A percentile compares a stretch with the other conserved stretches of the same genome.
phyloP scores from a whole-genome alignment of 2,888 invertebrate species.

The Tanytarsus gracilentus region DNA sequence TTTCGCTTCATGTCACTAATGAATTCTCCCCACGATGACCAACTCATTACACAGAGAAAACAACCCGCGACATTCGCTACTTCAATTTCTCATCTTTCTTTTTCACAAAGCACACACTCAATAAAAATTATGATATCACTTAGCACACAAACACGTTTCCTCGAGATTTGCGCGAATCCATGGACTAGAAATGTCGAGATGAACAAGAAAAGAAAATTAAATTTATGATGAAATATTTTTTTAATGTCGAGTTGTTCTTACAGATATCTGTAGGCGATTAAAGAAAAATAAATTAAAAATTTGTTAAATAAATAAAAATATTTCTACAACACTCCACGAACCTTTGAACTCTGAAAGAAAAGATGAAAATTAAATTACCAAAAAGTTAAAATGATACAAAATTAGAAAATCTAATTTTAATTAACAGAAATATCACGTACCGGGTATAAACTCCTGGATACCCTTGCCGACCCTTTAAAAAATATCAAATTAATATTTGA shows the following conservation, averaged over 20 bases:
- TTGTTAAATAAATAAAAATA: background rate
- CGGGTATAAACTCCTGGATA: constrained; percentile 47
- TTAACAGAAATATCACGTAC: too few relatives aligned
- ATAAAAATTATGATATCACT: constrained; percentile 5
- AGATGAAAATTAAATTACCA: too few relatives aligned
- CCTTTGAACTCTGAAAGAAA: constrained; percentile 45
- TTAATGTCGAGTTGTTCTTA: background rate
- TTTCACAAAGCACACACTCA: too few relatives aligned
- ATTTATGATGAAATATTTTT: background rate
- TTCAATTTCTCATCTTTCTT: too few relatives aligned
- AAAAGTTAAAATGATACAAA: too few relatives aligned
- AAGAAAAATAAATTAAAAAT: background rate
- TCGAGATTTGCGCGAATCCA: constrained; percentile 69
- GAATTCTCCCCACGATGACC: too few relatives aligned
- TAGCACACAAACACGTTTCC: constrained; percentile 61
- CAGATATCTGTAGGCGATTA: constrained; percentile 20
- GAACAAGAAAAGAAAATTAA: background rate
- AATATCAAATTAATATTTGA: background rate
- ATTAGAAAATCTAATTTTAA: too few relatives aligned
- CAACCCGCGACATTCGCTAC: too few relatives aligned
- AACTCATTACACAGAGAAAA: too few relatives aligned
- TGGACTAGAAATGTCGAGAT: constrained; percentile 41
- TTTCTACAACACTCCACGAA: constrained; percentile 35
- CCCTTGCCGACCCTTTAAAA: constrained; percentile 45
- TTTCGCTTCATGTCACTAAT: too few relatives aligned